phyloP scores from a whole-genome alignment of 2,888 invertebrate genomes.

The Digitonthophagus gazella region DNA sequence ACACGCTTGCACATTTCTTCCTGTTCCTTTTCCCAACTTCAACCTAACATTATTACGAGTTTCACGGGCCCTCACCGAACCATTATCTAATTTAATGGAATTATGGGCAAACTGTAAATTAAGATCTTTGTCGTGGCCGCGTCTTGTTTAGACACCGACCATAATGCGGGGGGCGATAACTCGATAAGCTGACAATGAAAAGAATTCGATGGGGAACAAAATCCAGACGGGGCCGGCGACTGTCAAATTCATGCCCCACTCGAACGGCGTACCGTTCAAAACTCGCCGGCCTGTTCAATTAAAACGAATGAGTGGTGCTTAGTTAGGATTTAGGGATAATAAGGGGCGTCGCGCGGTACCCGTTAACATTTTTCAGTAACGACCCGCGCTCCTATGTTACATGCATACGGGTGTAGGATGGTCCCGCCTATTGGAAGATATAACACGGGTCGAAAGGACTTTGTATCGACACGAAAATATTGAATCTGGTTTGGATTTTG shows the following conservation, averaged over 20 bases:
- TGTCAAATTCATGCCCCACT: constrained; percentile 18
- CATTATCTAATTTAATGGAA: constrained; percentile 29
- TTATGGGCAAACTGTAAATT: constrained; percentile 37
- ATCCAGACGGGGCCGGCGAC: constrained; percentile 33
- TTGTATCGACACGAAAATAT: neutral
- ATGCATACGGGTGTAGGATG: too few relatives aligned
- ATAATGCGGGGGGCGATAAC: constrained; percentile 49
- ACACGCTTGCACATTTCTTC: neutral
- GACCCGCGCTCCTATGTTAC: neutral
- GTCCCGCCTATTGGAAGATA: neutral
- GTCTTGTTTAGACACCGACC: constrained; percentile 47
- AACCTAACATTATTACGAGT: constrained; percentile 18
- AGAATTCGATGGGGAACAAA: constrained; percentile 38
- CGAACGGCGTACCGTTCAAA: constrained; percentile 34
- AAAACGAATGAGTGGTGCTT: constrained; percentile 48
- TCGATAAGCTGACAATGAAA: constrained; percentile 46
- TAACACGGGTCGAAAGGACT: too few relatives aligned
- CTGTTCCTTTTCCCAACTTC: neutral
- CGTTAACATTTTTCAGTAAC: neutral
- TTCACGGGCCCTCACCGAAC: constrained; percentile 21
- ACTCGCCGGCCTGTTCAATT: constrained; percentile 42
- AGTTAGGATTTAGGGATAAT: constrained; percentile 39
- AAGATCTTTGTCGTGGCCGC: constrained; percentile 44
- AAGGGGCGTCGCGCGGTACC: neutral
- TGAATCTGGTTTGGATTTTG: neutral